Evolutionary conservation across 2,113 vertebrate species (phyloP), one percentile per base, ranked within the genome.

Genomic region (Microtus montanus): DNA sequence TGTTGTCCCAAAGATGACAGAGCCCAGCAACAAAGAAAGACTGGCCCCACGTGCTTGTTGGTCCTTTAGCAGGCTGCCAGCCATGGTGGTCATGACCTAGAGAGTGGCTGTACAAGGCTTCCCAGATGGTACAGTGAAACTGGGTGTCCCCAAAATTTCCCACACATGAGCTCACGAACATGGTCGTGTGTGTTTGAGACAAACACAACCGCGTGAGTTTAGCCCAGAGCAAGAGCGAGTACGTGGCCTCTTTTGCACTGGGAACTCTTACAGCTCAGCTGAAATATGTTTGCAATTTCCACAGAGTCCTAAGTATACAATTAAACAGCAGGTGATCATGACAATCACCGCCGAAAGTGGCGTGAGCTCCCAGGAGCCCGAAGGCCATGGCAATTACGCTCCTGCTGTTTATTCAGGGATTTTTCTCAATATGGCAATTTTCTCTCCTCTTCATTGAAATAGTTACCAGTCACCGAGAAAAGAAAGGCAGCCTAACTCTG

Each of bases 251-350:
- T 17, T 83, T 89, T 87, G 89, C 35, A 80, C 17, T 92, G 78
- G 79, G 86, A 91, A 66, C 38, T 87, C 41, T 52, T 87, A 38
- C 86, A 84, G 79, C 35, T 79, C 79, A 95, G 47, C n/a, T 91
- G n/a, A 96, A 64, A 86, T 58, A 71, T 86, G 63, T 49, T 35
- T 90, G 30, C 14, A 85, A 64, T 89, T 89, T 96, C 88, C 63
- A 22, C 19, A 90, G 64, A 88, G 58, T 71, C 33, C n/a, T 64
- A 94, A 95, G 68, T 75, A 92, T 74, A 73, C n/a, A 85, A 95
- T 92, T 77, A 94, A 91, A 78, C 95, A 74, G 71, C 87, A 63
- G 79, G n/a, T 90, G 94, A 90, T 94, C 71, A 77, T 85, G 73
- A 77, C 89, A 87, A 82, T 91, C 74, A 77, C 58, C 58, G 24